Evolutionary conservation across 2,888 invertebrate species (phyloP).

Genomic region (Drosophila limbata): DNA sequence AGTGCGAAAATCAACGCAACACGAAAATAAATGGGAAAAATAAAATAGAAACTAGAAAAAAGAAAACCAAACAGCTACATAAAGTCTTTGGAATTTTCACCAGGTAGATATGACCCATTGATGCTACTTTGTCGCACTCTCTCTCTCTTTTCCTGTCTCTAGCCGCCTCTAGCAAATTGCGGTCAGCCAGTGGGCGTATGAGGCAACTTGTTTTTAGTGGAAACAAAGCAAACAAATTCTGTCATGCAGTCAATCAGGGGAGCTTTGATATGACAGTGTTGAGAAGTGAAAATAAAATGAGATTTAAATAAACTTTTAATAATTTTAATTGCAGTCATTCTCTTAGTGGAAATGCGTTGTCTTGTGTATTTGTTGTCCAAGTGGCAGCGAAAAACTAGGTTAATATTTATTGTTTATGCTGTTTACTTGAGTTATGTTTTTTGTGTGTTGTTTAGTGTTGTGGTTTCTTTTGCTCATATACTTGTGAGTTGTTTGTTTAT

Average conservation of each 20-base stretch:
- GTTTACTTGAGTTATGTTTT: conserved; percentile 14
- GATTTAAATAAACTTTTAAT: conserved; percentile 9
- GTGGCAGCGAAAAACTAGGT: conserved; percentile 55
- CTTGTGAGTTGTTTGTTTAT: conserved; percentile 18
- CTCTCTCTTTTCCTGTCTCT: no score
- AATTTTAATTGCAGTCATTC: conserved; percentile 28
- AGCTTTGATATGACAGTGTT: conserved; percentile 30
- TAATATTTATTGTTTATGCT: conserved; percentile 52
- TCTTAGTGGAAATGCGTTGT: background rate
- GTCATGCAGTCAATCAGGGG: conserved; percentile 45
- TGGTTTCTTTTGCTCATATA: conserved; percentile 8
- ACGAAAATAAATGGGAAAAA: conserved; percentile 19
- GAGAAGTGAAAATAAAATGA: conserved; percentile 15
- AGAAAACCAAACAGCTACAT: conserved; percentile 38
- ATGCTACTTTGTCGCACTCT: background rate
- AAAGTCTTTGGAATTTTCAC: conserved; percentile 70
- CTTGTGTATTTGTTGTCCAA: background rate
- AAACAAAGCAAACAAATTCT: conserved; percentile 4
- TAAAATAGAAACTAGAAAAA: conserved; percentile 29
- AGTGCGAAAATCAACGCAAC: conserved; percentile 64
- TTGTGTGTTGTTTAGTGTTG: conserved; percentile 30
- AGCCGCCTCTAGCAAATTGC: conserved; percentile 18
- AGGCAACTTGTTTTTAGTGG: conserved; percentile 40
- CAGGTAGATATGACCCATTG: conserved; percentile 59
- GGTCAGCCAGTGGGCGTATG: conserved; percentile 53